phyloP scores from a whole-genome alignment of 2,797 vertebrate genomes.

The Chaenodraco wilsoni region DNA sequence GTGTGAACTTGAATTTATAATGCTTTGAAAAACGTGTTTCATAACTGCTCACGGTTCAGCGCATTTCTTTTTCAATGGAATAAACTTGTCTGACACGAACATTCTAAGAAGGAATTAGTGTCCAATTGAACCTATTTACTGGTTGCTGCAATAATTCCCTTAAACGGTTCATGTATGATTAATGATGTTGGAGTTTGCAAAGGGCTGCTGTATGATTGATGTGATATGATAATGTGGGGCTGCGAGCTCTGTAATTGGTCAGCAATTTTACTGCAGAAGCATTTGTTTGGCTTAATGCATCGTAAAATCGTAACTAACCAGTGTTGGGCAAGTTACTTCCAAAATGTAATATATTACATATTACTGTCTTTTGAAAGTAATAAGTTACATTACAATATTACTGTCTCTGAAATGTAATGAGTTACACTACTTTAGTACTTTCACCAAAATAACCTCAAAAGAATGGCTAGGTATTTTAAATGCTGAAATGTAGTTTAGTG shows the following conservation, averaged over 20 bases:
- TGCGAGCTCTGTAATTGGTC: constrained; percentile 20
- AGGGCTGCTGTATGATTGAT: constrained; percentile 16
- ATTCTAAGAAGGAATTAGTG: not conserved
- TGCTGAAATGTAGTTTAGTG: too few species aligned
- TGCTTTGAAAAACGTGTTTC: too few species aligned
- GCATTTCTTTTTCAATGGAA: not conserved
- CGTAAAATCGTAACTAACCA: constrained; percentile 21
- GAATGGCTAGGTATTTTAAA: too few species aligned
- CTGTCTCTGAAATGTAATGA: too few species aligned
- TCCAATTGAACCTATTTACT: not conserved
- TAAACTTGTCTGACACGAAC: not conserved
- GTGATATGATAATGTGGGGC: constrained; percentile 2
- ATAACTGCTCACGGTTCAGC: not conserved
- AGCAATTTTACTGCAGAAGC: constrained; percentile 22
- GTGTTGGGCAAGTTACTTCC: too few species aligned
- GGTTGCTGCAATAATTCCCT: constrained; percentile 18
- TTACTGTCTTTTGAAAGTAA: too few species aligned
- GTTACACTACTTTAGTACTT: too few species aligned
- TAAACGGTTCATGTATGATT: constrained; percentile 21
- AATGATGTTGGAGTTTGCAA: not conserved
- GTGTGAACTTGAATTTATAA: too few species aligned
- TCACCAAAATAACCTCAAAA: too few species aligned
- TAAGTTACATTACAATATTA: too few species aligned
- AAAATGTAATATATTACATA: too few species aligned
- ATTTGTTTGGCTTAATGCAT: constrained; percentile 24